Conservation (phyloP, 1,140 invertebrate genomes). For the Calephelis virginiensis region DNA sequence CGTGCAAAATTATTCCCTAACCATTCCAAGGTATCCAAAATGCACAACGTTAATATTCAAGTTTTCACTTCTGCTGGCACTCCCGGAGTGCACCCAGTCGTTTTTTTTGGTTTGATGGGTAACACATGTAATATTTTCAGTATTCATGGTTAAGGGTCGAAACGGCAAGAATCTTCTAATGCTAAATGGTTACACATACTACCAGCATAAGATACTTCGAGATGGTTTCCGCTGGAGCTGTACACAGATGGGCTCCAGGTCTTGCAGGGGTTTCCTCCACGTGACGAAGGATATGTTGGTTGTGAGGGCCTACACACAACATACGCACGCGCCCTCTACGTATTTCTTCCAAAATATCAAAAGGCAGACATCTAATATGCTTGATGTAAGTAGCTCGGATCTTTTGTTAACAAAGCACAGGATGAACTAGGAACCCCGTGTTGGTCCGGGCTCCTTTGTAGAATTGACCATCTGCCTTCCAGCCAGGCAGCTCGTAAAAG, state of each 20-base stretch:
- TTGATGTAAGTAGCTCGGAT: slow-evolving; percentile 34
- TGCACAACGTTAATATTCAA: too few relatives aligned
- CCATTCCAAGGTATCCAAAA: too few relatives aligned
- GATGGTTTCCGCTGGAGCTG: slow-evolving; percentile 70
- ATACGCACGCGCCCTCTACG: slow-evolving; percentile 61
- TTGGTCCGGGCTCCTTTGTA: too few relatives aligned
- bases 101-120: slow-evolving; percentile 20
- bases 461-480: too few relatives aligned
- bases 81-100: too few relatives aligned
- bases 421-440: too few relatives aligned
- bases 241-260: slow-evolving; percentile 69
- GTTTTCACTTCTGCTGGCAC: too few relatives aligned
- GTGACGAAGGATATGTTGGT: slow-evolving; percentile 63
- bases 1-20: too few relatives aligned
- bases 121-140: slow-evolving; percentile 48
- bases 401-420: not conserved
- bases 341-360: slow-evolving; percentile 52
- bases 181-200: slow-evolving; percentile 67
- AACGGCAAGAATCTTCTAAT: slow-evolving; percentile 64
- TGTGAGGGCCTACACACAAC: slow-evolving; percentile 55
- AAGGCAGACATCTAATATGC: slow-evolving; percentile 26
- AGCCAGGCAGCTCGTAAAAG: too few relatives aligned
- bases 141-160: slow-evolving; percentile 60
- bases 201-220: slow-evolving; percentile 60
- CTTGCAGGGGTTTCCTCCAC: slow-evolving; percentile 64